Evolutionary conservation across 2,113 vertebrate genomes (phyloP), one percentile per base, ranked within the genome.

Genomic region (Sinocyclocheilus rhinocerous): DNA sequence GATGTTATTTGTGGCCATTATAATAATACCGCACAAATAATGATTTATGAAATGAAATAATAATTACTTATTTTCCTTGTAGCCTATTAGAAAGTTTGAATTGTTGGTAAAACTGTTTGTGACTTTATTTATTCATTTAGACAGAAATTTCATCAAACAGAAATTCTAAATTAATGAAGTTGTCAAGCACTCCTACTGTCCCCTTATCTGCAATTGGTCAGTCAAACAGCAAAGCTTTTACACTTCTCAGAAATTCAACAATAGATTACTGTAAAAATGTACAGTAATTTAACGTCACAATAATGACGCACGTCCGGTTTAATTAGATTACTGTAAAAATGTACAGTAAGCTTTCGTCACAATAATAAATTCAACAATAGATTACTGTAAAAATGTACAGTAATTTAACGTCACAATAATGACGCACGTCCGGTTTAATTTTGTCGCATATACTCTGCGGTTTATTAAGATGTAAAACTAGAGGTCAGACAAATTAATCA

Each of bases 221-320:
- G 26, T 59, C 29, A 59, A n/a, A 79, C 36, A 42, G 36, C 69
- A 72, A 72, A 72, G 36, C 36, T n/a, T 72, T 72, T 72, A 42
- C 69, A 39, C 33, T 42, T 22, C 11, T 73, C 36, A 50, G 12
- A n/a, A 48, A 76, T 76, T 76, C 11, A 76, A 26, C 73, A 50
- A 50, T 24, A 76, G 39, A n/a, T 50, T 50, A 50, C 1, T n/a
- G 4, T 73, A n/a, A 76, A 76, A 76, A 76, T 48, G n/a, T 52
- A 76, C 70, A 42, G 36, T 42, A 73, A 12, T 42, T 42, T 73
- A 18, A 33, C 1, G 4, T 29, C 16, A 77, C 48, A 55, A 59
- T 22, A 57, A 36, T 13, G 4, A 36, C 10, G 16, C 48, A 81
- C 7, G 7, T 50, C 61, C 33, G 9, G 4, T 42, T 45, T 22